Evolutionary conservation across 53 echinoderm and acorn worm genomes (phyloP), one percentile per base, ranked within the genome.

Genomic region (Holothuria scabra): DNA sequence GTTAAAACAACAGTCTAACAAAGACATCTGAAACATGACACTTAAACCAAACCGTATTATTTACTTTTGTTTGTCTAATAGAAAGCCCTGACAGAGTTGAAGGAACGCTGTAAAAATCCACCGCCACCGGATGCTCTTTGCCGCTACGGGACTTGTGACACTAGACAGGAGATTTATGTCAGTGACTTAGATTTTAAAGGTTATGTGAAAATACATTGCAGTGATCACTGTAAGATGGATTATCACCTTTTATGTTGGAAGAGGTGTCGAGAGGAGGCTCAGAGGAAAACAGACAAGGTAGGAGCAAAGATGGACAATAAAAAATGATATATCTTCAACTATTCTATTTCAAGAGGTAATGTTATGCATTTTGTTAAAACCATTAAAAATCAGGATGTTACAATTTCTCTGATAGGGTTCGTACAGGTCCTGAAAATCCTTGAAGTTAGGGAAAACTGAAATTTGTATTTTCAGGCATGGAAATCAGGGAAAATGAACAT

Each of bases 131-230:
- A 91, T 38, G 91, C 96, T 23, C 22, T 41, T 64, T 96, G 96
- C 59, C 86, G 91, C 20, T 83, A 88, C 28, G n/a, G 55, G 2
- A 55, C 83, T 13, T 93, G 93, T 84, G 74, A 82, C 49, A 46
- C 65, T 35, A 76, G 84, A 48, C 85, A 81, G 3, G 91, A 96
- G 74, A 94, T 96, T 57, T 96, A 96, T 82, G 74, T 94, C 33
- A 91, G 89, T 13, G 93, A 93, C 38, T 71, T 90, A 29, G 93
- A 91, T n/a, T 96, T 95, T 86, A 93, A 90, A 63, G 93, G 96
- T 56, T 96, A 91, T 28, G 88, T 91, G 63, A 84, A 75, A 76
- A 80, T 84, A 6, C 55, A 46, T 30, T 96, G 97, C 81, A 86
- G 74, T 22, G 97, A 96, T n/a, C 80, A 88, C 12, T 96, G 97